These are phyloP conservation scores for Erinaceus europaeus DNA, from an alignment of 2,113 vertebrate species.

Conservation along the genomic window DNA sequence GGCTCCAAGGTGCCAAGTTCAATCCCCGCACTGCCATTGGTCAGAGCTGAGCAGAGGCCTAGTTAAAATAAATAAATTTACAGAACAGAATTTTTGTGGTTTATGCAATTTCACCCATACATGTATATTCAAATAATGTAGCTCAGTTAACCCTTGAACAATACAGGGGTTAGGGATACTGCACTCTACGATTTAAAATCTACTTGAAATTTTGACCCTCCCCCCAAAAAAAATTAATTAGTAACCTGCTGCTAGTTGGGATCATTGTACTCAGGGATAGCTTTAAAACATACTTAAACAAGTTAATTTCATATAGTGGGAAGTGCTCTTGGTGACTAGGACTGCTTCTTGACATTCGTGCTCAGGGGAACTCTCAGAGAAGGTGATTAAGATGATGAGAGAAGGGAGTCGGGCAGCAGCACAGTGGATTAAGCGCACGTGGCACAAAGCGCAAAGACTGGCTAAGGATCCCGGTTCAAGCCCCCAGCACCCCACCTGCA, in stretches of 20 bases:
- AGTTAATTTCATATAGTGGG: neutral
- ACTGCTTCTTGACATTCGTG: neutral
- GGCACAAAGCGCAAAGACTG: too few relatives aligned
- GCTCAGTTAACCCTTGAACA: neutral
- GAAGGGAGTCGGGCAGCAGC: neutral
- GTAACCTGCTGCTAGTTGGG: too few relatives aligned
- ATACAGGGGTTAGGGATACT: neutral
- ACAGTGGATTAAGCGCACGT: too few relatives aligned
- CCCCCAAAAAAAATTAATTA: neutral
- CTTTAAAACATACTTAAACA: neutral
- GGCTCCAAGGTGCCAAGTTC: too few relatives aligned
- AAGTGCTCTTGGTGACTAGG: neutral
- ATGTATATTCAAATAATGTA: constrained; percentile 8
- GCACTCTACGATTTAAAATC: neutral
- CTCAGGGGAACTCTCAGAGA: neutral
- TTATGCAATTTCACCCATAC: too few relatives aligned
- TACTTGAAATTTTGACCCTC: neutral
- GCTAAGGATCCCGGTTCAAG: too few relatives aligned
- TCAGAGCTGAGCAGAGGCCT: too few relatives aligned
- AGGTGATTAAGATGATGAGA: neutral
- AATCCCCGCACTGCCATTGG: too few relatives aligned
- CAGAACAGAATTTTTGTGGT: too few relatives aligned
- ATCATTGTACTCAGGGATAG: neutral
- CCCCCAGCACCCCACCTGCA: too few relatives aligned
- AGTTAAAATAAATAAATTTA: too few relatives aligned